These are phyloP conservation scores for Phalacrocorax pelagicus DNA, from an alignment of 2,113 vertebrate species.

Conservation along the genomic window DNA sequence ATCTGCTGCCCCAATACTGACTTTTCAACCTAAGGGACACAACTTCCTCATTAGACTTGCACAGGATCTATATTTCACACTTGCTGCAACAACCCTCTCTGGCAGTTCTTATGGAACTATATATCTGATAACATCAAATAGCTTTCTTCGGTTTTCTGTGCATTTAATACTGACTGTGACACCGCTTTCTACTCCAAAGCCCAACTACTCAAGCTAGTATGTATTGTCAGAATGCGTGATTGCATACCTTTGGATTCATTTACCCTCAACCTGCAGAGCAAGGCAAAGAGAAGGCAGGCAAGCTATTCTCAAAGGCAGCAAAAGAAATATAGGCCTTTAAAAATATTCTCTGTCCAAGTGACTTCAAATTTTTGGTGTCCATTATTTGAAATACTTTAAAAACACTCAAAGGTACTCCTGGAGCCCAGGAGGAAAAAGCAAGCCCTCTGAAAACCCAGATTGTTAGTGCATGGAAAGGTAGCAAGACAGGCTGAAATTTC, in stretches of 20 bases:
- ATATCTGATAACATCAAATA: background rate
- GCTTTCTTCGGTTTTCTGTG: background rate
- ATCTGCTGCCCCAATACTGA: background rate
- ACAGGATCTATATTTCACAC: background rate
- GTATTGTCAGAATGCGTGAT: background rate
- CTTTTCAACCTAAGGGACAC: accelerated
- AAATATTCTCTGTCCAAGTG: background rate
- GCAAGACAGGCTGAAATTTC: background rate
- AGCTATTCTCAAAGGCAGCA: background rate
- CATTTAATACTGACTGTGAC: background rate
- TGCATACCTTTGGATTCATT: background rate
- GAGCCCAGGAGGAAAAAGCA: background rate
- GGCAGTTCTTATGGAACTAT: background rate
- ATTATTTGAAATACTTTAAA: background rate
- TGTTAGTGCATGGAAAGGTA: background rate
- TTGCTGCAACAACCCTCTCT: background rate
- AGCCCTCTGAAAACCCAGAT: background rate
- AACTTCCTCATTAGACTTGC: background rate
- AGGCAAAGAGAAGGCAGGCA: background rate
- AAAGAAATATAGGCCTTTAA: background rate
- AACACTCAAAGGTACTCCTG: background rate
- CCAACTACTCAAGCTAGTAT: background rate
- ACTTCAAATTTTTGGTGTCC: background rate
- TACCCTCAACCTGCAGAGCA: background rate
- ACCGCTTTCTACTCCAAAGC: background rate